These are phyloP conservation scores for Nemoura dubitans DNA, from an alignment of 2,888 invertebrate species.

Conservation along the genomic window DNA sequence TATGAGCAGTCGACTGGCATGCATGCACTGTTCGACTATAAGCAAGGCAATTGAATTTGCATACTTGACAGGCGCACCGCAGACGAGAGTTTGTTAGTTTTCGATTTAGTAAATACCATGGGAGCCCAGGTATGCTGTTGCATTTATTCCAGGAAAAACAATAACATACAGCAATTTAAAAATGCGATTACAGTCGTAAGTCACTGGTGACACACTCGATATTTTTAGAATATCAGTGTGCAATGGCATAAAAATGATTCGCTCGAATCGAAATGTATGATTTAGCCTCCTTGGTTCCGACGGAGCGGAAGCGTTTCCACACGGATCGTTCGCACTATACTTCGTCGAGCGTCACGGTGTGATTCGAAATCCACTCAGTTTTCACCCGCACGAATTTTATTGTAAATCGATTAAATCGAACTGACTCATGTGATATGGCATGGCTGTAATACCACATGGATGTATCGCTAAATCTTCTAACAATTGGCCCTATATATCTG, in stretches of 20 bases:
- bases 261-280: background rate
- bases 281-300: background rate
- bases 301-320: background rate
- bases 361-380: background rate
- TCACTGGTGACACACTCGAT: background rate
- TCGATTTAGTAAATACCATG: background rate
- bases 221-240: background rate
- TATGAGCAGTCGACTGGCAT: too few species aligned
- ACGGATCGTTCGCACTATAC: background rate
- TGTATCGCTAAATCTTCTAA: background rate
- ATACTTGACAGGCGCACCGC: background rate
- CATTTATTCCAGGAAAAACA: background rate
- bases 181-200: background rate
- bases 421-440: background rate
- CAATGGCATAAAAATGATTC: background rate
- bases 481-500: background rate
- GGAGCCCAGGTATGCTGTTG: background rate
- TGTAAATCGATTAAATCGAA: background rate
- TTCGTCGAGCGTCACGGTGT: background rate
- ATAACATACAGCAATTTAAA: background rate
- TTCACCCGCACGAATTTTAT: background rate
- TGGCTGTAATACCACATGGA: too few species aligned
- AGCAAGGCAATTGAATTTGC: background rate
- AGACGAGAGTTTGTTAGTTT: background rate
- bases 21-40: background rate